Evolutionary conservation across 2,888 invertebrate genomes (phyloP).

Genomic region (Heteromyza rotundicornis): DNA sequence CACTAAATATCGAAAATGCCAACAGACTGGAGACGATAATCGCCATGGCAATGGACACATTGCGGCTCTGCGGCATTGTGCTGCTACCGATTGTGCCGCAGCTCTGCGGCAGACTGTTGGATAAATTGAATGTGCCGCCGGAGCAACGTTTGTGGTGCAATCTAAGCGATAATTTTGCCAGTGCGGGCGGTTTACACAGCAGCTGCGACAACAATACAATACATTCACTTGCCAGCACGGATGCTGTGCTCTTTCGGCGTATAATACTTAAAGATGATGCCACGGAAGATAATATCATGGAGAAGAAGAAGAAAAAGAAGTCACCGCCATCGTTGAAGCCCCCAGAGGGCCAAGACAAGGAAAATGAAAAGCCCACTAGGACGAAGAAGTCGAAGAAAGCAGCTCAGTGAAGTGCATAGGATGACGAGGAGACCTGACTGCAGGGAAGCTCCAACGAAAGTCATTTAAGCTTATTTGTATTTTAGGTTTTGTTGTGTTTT

Average conservation of each 20-base stretch:
- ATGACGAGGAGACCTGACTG: background rate
- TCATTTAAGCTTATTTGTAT: no score
- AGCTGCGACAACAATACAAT: background rate
- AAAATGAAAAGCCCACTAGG: background rate
- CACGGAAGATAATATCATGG: slow-evolving; percentile 33
- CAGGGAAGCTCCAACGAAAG: background rate
- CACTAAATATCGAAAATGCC: slow-evolving; percentile 48
- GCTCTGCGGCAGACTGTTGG: slow-evolving; percentile 71
- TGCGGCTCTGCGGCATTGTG: slow-evolving; percentile 80
- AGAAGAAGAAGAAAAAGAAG: background rate
- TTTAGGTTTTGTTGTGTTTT: no score
- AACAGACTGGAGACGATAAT: slow-evolving; percentile 75
- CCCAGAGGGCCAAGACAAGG: background rate
- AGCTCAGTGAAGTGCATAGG: slow-evolving; percentile 3
- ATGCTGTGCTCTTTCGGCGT: slow-evolving; percentile 55
- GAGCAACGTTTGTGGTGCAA: slow-evolving; percentile 65
- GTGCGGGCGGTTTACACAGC: background rate
- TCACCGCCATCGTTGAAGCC: no score
- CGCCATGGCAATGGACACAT: slow-evolving; percentile 82
- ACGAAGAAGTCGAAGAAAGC: slow-evolving; percentile 15
- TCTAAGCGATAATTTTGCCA: slow-evolving; percentile 52
- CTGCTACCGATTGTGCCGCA: slow-evolving; percentile 87
- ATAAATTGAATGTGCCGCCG: slow-evolving; percentile 68
- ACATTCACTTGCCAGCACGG: slow-evolving; percentile 36
- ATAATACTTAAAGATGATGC: slow-evolving; percentile 44